Base-by-base conservation (phyloP, 2,888 invertebrate genomes). In the Hyposoter dolosus region DNA sequence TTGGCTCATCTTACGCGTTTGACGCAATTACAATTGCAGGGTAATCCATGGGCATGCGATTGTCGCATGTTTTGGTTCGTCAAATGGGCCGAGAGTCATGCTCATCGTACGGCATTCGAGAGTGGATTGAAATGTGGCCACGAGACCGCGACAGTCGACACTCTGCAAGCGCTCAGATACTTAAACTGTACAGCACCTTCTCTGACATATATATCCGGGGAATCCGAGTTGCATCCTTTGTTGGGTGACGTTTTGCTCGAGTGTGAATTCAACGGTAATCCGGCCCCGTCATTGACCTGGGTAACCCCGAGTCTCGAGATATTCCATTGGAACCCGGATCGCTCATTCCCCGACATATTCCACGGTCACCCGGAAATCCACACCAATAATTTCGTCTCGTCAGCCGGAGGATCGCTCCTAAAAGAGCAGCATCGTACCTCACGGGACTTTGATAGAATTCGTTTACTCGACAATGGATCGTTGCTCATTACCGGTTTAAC, bases 21-120 rank as follows among this genome's bases (percentile, higher is more conserved):
- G 79, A 94, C 95, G 89, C 95, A 96, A 86, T 94, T 98, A 43
- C 95, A 96, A 88, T 95, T 98, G 88, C 95, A 96, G 50, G 96
- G 96, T 82, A 98, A 98, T 93, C 96, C 96, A 43, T 98, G 97
- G 97, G 96, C 96, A 23, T 98, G 98, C 94, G 98, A 98, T 93
- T 98, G 98, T 91, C 96, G 97, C 72, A 97, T 98, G 96, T 96
- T 96, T 88, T 98, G 98, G 98, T 96, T 98, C 89, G 93, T 95
- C 0, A 92, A 95, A 17, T 97, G 96, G 96, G 95, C 96, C 12
- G 95, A 96, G 80, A 94, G 93, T 87, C 94, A 95, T 72, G 94
- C 94, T 87, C 94, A 95, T 65, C 94, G 94, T 0, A 89, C 91
- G 9, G 91, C 92, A 32, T 94, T 95, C 78, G 95, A 95, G 88